Evolutionary conservation across 2,797 vertebrate species (phyloP), one percentile per base, ranked within the genome.

Genomic region (Lithobates pipiens): DNA sequence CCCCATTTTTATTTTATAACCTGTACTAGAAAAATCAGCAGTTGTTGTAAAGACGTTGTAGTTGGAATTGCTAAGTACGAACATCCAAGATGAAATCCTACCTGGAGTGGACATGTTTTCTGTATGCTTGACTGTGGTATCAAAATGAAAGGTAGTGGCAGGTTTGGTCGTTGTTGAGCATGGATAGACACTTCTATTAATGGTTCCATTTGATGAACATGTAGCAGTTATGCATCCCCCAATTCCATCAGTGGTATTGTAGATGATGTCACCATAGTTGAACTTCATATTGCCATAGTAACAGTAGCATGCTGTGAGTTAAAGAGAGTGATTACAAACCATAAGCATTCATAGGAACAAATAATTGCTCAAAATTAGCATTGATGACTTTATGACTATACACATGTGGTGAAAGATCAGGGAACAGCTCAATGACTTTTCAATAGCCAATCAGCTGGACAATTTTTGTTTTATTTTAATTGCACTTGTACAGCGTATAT

Each of bases 241-340:
- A 11, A 89, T 91, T 67, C 96, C 96, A 23, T 98, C 97, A 1
- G 95, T 91, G 4, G 95, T 97, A 3, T 91, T 18, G 88, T 98
- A 98, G 73, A 98, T 88, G 69, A 46, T 83, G 0, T 92, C 91
- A 1, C 91, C 92, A 0, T 91, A 91, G 0, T 68, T 79, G 88
- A 94, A 96, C 10, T 0, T 80, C 10, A 10, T 83, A 0, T 95
- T 95, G 0, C 91, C 82, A 10, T 96, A 96, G 83, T 5, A 74
- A 89, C 97, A 99, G 76, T 83, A 72, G 29, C 98, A 98, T 83
- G 89, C 97, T 97, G 90, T 36, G 86, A 88, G 36, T 0, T 5
- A 88, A 44, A 84, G 46, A 72, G 11, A n/a, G n/a, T 29, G 3
- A 44, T n/a, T 16, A 46, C 7, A 32, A 34, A 57, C 32, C 44